Evolutionary conservation across 2,888 invertebrate genomes (phyloP), one percentile per base, ranked within the genome.

Genomic region (Andrena flavipes): DNA sequence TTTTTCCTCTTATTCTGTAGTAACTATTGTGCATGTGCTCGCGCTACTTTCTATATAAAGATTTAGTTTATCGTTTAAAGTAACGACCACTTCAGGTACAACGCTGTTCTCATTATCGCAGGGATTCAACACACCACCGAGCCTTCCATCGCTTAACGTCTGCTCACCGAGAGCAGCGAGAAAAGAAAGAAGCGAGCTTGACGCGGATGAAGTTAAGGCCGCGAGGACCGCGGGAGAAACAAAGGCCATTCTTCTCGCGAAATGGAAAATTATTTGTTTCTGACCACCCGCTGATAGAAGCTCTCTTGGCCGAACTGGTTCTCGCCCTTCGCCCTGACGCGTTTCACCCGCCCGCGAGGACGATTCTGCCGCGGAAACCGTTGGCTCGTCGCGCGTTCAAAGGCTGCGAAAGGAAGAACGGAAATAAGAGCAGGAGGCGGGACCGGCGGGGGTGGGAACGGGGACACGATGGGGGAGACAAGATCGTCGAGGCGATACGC

Each of bases 391-490:
- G 51, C 54, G 13, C 51, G 70, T 30, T 67, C 71, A 51, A 70
- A 59, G 63, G 63, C 65, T n/a, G 48, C 48, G n/a, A 49, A 13
- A 64, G 63, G 26, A 76, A 59, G 65, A 60, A 59, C 65, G 74
- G 59, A 72, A 64, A 62, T 30, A 69, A 72, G 51, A 23, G 70
- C 51, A 8, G 54, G n/a, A 26, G 78, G 8, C 5, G 51, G 26
- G 16, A n/a, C 5, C 42, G 29, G 23, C 26, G 54, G 23, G 13
- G 10, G 13, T 3, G 30, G 16, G 42, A 68, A 20, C 60, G 48
- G 69, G 42, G 75, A 69, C 59, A 69, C 68, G 79, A 85, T 75
- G 75, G 80, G 23, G 72, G 74, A 69, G 74, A 69, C 79, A 69
- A 69, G 73, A 69, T 73, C 70, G 82, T 56, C 68, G 70, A 26